These are phyloP conservation scores for Portunus trituberculatus DNA, from an alignment of 1,140 invertebrate species.

Conservation along the genomic window DNA sequence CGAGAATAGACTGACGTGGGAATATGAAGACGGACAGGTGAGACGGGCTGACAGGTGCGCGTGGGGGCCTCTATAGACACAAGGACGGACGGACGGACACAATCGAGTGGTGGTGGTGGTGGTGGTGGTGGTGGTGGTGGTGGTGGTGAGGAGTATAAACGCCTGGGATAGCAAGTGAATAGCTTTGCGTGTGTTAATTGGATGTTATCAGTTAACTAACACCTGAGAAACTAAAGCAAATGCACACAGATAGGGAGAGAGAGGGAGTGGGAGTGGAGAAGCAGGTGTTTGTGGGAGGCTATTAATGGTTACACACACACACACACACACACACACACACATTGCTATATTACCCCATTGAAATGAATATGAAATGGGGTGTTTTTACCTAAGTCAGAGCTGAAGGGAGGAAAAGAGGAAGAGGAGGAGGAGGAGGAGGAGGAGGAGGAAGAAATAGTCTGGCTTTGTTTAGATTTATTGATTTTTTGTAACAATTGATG, in stretches of 20 bases:
- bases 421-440: neutral
- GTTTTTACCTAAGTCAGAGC: neutral
- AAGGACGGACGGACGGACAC: too few relatives aligned
- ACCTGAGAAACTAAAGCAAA: neutral
- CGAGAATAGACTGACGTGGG: neutral
- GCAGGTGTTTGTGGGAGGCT: too few relatives aligned
- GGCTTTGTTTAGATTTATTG: neutral
- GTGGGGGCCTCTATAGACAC: too few relatives aligned
- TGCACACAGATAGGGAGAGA: neutral
- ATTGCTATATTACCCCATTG: neutral
- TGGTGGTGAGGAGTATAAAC: too few relatives aligned
- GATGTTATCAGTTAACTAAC: too few relatives aligned
- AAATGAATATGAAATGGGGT: neutral
- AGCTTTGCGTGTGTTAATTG: too few relatives aligned
- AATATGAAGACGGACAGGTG: neutral
- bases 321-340: neutral
- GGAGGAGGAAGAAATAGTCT: neutral
- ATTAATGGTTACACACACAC: neutral
- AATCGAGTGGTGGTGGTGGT: too few relatives aligned
- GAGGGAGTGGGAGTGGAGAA: neutral
- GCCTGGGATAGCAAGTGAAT: too few relatives aligned
- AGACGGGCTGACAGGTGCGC: too few relatives aligned
- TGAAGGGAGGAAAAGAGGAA: neutral
- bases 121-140: too few relatives aligned
- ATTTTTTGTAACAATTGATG: neutral